Percentiles rank a stretch among this genome's conserved stretches.
Conservation (phyloP, 2,888 invertebrate species). For the Acanthosoma haemorrhoidale region DNA sequence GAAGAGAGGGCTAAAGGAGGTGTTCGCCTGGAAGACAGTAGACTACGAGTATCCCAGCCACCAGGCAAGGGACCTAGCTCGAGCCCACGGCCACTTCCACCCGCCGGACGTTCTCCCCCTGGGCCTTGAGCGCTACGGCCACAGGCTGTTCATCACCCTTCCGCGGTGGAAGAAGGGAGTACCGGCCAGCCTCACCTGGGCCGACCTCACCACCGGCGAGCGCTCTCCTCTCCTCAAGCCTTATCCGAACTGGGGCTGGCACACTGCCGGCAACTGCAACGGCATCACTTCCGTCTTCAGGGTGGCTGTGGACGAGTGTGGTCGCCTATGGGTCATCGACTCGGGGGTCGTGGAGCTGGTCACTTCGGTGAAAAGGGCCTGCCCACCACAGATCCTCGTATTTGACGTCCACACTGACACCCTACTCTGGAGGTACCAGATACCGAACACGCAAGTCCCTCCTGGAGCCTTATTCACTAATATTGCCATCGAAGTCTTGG, state of each 20-base stretch:
- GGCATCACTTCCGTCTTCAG: constrained; percentile 52
- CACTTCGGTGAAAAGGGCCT: constrained; percentile 49
- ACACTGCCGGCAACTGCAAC: constrained; percentile 52
- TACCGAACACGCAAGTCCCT: constrained; percentile 57
- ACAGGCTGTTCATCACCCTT: constrained; percentile 66
- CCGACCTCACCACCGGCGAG: constrained; percentile 53
- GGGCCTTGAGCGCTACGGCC: constrained; percentile 64
- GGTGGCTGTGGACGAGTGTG: constrained; percentile 59
- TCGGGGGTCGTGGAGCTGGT: constrained; percentile 62
- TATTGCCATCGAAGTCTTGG: constrained; percentile 66
- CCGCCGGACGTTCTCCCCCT: constrained; percentile 69
- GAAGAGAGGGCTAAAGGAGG: constrained; percentile 42
- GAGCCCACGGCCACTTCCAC: constrained; percentile 57
- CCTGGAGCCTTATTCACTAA: constrained; percentile 64
- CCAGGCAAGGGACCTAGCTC: constrained; percentile 54
- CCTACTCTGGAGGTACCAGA: constrained; percentile 58
- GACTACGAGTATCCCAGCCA: constrained; percentile 65
- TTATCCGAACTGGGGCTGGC: constrained; percentile 74
- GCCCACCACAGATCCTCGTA: constrained; percentile 61
- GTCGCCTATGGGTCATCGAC: constrained; percentile 73
- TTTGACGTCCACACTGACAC: constrained; percentile 68
- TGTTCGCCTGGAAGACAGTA: constrained; percentile 68
- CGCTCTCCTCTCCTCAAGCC: constrained; percentile 65
- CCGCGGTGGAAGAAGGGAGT: constrained; percentile 73
- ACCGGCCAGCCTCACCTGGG: constrained; percentile 67